A percentile compares a stretch with the other conserved stretches of the same genome.
Conservation (phyloP, 1,140 invertebrate species). For the Drosophila repletoides region DNA sequence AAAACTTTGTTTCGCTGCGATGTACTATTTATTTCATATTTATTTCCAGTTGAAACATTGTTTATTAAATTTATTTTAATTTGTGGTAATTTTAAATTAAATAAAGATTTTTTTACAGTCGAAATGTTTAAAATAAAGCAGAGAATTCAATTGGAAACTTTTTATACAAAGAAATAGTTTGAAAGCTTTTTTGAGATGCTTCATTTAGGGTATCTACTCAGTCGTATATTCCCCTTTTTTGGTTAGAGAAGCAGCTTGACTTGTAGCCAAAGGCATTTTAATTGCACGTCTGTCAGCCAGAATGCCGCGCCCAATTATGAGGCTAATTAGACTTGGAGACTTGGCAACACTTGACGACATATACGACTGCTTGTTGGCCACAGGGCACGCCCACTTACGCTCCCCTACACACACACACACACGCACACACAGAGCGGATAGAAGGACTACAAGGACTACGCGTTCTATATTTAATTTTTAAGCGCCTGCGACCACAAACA, state of each 20-base stretch:
- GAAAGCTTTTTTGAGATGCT: too few species aligned
- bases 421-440: neutral
- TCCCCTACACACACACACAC: neutral
- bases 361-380: neutral
- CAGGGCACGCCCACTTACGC: constrained; percentile 5
- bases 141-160: too few species aligned
- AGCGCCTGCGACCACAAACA: constrained; percentile 9
- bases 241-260: neutral
- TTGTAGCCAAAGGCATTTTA: constrained; percentile 38
- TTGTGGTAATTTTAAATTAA: too few species aligned
- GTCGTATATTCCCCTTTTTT: neutral
- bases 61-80: too few species aligned
- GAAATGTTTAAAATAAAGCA: too few species aligned
- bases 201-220: neutral
- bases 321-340: constrained; percentile 35
- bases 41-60: too few species aligned
- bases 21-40: too few species aligned
- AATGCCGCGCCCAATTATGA: constrained; percentile 32
- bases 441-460: neutral
- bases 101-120: too few species aligned
- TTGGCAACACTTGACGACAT: constrained; percentile 14
- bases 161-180: too few species aligned
- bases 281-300: constrained; percentile 25
- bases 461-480: constrained; percentile 8
- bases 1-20: too few species aligned